Evolutionary conservation across 1,140 invertebrate species (phyloP).

Genomic region (Physella acuta): DNA sequence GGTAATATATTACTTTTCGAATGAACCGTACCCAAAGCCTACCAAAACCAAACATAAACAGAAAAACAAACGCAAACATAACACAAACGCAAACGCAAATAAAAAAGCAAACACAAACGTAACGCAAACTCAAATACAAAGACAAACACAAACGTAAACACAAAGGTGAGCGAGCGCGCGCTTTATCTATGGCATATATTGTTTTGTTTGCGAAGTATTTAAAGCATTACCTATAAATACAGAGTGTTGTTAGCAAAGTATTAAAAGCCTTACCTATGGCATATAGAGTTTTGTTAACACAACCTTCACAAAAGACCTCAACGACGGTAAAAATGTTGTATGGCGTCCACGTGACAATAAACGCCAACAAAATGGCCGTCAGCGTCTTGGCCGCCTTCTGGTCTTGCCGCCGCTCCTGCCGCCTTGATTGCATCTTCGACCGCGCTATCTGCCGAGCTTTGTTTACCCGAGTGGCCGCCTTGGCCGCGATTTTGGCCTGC

Average conservation of each 20-base stretch:
- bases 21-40: no score
- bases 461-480: conserved; percentile 44
- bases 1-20: no score
- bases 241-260: no score
- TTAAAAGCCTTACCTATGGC: conserved; percentile 39
- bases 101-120: no score
- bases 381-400: conserved; percentile 98
- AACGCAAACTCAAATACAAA: no score
- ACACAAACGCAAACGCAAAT: no score
- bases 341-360: conserved; percentile 98
- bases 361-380: conserved; percentile 91
- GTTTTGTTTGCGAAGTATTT: background rate
- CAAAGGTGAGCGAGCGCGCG: background rate
- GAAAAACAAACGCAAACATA: no score
- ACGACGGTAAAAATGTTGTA: conserved; percentile 81
- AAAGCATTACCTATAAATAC: background rate
- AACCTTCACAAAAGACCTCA: conserved; percentile 58
- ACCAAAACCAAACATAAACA: no score
- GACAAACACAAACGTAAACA: no score
- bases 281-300: conserved; percentile 42
- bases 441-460: conserved; percentile 29
- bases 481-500: conserved; percentile 47
- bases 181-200: background rate
- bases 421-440: conserved; percentile 64
- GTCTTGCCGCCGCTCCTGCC: conserved; percentile 94